Evolutionary conservation across 2,888 invertebrate genomes (phyloP).

Genomic region (Physocephala rufipes): DNA sequence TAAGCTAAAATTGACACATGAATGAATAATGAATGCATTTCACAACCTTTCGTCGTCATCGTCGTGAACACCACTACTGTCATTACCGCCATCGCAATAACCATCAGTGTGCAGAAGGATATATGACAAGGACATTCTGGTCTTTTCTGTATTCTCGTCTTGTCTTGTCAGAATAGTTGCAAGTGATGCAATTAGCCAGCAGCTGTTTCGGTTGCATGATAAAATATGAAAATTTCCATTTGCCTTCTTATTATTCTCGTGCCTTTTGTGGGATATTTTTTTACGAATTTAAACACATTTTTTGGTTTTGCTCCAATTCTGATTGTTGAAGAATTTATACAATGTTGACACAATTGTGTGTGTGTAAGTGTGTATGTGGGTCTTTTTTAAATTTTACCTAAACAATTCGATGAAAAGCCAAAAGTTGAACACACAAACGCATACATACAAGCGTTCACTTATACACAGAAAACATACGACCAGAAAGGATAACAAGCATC

Average conservation of each 20-base stretch:
- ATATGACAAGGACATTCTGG: background rate
- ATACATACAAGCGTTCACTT: background rate
- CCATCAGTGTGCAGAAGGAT: background rate
- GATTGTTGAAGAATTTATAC: too few species aligned
- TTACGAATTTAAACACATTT: too few species aligned
- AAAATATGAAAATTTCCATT: constrained; percentile 9
- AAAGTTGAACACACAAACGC: too few species aligned
- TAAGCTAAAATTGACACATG: constrained; percentile 35
- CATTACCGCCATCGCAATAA: background rate
- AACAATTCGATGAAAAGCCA: too few species aligned
- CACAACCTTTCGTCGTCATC: background rate
- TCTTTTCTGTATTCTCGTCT: background rate
- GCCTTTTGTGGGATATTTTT: too few species aligned
- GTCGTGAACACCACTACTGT: too few species aligned
- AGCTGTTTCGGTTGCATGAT: background rate
- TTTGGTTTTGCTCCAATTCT: too few species aligned
- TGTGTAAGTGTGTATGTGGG: too few species aligned
- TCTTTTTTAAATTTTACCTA: too few species aligned
- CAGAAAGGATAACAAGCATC: background rate
- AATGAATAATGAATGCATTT: constrained; percentile 32
- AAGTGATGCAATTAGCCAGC: constrained; percentile 23
- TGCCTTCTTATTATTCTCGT: background rate
- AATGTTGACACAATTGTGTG: too few species aligned
- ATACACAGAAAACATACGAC: background rate
- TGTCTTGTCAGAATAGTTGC: constrained; percentile 1